A percentile compares a stretch with the other conserved stretches of the same genome.
phyloP scores from a whole-genome alignment of 2,888 invertebrate genomes.

The Polietes domitor region DNA sequence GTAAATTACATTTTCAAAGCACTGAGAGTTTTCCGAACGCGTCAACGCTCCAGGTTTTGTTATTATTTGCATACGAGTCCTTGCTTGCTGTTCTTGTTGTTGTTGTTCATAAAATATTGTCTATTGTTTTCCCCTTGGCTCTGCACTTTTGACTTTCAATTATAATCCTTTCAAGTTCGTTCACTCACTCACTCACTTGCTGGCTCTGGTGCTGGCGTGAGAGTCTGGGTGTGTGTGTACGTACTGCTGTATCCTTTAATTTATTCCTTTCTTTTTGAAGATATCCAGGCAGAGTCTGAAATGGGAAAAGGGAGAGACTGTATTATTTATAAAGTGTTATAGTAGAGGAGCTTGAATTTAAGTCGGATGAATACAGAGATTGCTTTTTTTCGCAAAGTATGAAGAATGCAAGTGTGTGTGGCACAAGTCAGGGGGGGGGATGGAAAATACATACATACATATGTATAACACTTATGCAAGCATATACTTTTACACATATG shows the following conservation, averaged over 20 bases:
- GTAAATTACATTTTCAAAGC: conserved; percentile 9
- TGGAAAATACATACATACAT: background rate
- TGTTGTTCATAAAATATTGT: background rate
- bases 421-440: no score
- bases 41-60: conserved; percentile 11
- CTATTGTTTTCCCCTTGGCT: background rate
- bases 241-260: conserved; percentile 4
- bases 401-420: background rate
- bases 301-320: background rate
- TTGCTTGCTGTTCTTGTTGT: background rate
- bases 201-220: background rate
- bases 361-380: background rate
- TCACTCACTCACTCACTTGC: background rate
- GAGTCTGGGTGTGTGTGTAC: conserved; percentile 1
- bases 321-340: background rate
- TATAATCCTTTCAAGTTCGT: conserved; percentile 26
- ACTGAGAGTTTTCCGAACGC: background rate
- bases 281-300: conserved; percentile 14
- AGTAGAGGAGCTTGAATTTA: background rate
- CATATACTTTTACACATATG: background rate
- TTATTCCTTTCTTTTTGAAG: background rate
- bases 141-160: conserved; percentile 27
- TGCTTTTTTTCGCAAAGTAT: background rate
- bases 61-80: background rate
- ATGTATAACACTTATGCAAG: background rate